These are phyloP conservation scores for Pterois miles DNA, from an alignment of 2,797 vertebrate genomes.

Conservation along the genomic window DNA sequence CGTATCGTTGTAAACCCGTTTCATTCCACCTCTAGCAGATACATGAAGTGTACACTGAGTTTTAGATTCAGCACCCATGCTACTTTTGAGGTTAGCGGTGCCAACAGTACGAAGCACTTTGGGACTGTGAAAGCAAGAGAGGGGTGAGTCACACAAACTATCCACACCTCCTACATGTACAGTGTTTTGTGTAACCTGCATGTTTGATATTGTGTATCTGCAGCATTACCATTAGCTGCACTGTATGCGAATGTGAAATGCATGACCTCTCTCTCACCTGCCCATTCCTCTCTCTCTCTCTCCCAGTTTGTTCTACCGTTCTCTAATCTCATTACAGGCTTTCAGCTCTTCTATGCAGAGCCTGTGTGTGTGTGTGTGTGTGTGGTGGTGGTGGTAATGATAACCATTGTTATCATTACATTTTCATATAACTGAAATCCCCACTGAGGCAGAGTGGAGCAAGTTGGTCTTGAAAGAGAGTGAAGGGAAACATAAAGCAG, in stretches of 20 bases:
- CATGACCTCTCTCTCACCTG: not conserved
- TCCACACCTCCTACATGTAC: no score
- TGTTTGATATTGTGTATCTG: not conserved
- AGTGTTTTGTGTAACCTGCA: not conserved
- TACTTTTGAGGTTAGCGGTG: no score
- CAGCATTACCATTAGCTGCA: not conserved
- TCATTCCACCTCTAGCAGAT: no score
- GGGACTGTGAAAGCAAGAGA: not conserved
- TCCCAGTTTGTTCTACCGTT: not conserved
- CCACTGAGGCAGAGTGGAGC: not conserved
- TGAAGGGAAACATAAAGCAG: not conserved
- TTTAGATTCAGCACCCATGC: no score
- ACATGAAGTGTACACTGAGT: no score
- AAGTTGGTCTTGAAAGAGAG: not conserved
- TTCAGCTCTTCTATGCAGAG: slow-evolving; percentile 5
- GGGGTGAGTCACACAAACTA: not conserved
- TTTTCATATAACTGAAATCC: slow-evolving; percentile 13
- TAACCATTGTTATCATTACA: slow-evolving; percentile 5
- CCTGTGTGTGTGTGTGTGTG: not conserved
- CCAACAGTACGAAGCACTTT: not conserved
- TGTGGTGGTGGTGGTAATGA: no score
- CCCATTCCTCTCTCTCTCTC: not conserved
- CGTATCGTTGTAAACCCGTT: no score
- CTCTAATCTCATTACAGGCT: slow-evolving; percentile 25
- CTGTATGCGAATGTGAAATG: not conserved